Conservation (phyloP, 2,888 invertebrate species). For the Amiota communis region DNA sequence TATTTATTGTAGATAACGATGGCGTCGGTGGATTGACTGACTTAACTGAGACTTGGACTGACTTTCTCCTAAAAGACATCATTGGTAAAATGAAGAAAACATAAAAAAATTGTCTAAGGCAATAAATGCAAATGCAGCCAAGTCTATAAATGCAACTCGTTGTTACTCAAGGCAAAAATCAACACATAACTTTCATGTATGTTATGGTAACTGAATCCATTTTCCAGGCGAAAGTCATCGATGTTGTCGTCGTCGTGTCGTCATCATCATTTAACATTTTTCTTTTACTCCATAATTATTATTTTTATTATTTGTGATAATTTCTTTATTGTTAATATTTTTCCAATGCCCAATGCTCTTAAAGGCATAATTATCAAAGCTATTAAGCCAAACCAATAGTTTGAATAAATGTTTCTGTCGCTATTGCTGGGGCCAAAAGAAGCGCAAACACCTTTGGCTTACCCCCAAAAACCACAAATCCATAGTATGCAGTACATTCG, state of each 20-base stretch:
- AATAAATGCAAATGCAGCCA: constrained; percentile 30
- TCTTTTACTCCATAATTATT: constrained; percentile 40
- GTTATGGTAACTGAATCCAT: constrained; percentile 10
- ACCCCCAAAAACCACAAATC: constrained; percentile 60
- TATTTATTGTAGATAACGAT: too few species aligned
- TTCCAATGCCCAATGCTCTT: constrained; percentile 14
- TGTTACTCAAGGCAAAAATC: neutral
- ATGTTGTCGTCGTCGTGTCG: neutral
- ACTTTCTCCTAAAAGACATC: too few species aligned
- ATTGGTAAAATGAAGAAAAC: too few species aligned
- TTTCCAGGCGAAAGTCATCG: constrained; percentile 20
- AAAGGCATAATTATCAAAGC: constrained; percentile 29
- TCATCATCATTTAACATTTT: neutral
- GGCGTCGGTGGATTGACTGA: too few species aligned
- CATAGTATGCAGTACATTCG: constrained; percentile 49
- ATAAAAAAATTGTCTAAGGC: constrained; percentile 8
- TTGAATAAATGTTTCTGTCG: neutral
- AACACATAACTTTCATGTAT: constrained; percentile 13
- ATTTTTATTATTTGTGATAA: constrained; percentile 64
- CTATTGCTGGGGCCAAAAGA: neutral
- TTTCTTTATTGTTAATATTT: constrained; percentile 61
- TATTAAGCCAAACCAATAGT: neutral
- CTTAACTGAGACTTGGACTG: too few species aligned
- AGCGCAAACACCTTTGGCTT: constrained; percentile 4
- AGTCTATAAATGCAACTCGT: too few species aligned